Conservation (phyloP, 2,797 vertebrate genomes). For the Hippoglossus hippoglossus region DNA sequence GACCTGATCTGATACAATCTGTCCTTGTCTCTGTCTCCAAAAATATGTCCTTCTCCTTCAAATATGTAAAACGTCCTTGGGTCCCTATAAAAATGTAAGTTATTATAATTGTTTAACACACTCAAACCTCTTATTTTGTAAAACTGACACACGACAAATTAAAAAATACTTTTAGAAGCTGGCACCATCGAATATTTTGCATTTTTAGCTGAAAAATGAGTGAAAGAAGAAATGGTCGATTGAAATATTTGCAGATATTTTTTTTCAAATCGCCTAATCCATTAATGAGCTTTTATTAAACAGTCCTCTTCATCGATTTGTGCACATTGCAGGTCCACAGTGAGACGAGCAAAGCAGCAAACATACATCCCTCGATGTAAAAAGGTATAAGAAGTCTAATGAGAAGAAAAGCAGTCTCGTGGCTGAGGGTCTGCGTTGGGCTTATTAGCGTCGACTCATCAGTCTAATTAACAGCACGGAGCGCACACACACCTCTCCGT, state of each 20-base stretch:
- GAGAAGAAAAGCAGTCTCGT: conserved; percentile 37
- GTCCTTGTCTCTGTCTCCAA: no score
- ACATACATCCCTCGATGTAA: background rate
- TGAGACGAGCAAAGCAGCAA: background rate
- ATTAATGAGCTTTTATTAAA: no score
- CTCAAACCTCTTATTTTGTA: no score
- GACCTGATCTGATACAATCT: no score
- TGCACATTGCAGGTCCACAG: background rate
- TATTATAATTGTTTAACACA: no score
- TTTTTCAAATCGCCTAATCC: no score
- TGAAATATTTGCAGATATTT: no score
- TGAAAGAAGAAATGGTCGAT: no score
- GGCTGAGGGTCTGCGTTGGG: conserved; percentile 34
- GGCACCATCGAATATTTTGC: background rate
- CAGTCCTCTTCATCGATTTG: background rate
- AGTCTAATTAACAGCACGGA: conserved; percentile 74
- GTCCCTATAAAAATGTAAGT: no score
- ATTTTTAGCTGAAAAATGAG: background rate
- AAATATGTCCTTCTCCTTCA: no score
- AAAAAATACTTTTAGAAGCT: background rate
- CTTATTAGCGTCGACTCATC: conserved; percentile 70
- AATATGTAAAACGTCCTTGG: no score
- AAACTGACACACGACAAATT: background rate
- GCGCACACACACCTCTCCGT: conserved; percentile 73
- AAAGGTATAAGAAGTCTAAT: conserved; percentile 37